A percentile compares a stretch with the other conserved stretches of the same genome.
Evolutionary conservation across 2,888 invertebrate genomes (phyloP).

Genomic region (Leucophenga maculata): DNA sequence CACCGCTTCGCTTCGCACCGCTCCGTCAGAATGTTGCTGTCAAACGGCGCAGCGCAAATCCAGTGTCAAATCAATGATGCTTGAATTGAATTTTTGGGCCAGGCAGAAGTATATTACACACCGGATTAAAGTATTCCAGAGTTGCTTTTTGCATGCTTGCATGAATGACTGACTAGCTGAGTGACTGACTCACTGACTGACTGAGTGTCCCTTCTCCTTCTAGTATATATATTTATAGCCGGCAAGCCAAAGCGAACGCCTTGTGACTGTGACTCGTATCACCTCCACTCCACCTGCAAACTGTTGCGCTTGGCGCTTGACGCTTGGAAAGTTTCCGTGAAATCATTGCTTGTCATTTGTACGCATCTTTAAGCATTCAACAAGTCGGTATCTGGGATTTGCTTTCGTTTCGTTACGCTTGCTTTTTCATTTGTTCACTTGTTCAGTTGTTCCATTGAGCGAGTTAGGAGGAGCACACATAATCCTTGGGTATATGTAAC

Average conservation of each 20-base stretch:
- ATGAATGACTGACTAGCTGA: too few relatives aligned
- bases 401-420: slow-evolving; percentile 9
- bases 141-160: too few relatives aligned
- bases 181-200: neutral
- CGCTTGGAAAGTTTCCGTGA: neutral
- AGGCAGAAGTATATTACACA: neutral
- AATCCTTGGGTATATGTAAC: neutral
- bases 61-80: slow-evolving; percentile 23
- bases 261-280: neutral
- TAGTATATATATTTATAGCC: neutral
- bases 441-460: neutral
- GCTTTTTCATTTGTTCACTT: neutral
- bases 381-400: slow-evolving; percentile 33
- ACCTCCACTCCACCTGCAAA: slow-evolving; percentile 1
- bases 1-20: neutral
- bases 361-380: slow-evolving; percentile 27
- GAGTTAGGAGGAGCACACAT: neutral
- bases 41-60: slow-evolving; percentile 3
- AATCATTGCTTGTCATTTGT: slow-evolving; percentile 2
- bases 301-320: slow-evolving; percentile 12
- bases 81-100: slow-evolving; percentile 18
- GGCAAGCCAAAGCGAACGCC: too few relatives aligned
- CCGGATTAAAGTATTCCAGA: neutral
- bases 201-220: neutral
- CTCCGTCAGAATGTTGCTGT: neutral